These are phyloP conservation scores for Chrysogorgia sp. DNA, from an alignment of 92 coral and sea anemone species.

Conservation along the genomic window DNA sequence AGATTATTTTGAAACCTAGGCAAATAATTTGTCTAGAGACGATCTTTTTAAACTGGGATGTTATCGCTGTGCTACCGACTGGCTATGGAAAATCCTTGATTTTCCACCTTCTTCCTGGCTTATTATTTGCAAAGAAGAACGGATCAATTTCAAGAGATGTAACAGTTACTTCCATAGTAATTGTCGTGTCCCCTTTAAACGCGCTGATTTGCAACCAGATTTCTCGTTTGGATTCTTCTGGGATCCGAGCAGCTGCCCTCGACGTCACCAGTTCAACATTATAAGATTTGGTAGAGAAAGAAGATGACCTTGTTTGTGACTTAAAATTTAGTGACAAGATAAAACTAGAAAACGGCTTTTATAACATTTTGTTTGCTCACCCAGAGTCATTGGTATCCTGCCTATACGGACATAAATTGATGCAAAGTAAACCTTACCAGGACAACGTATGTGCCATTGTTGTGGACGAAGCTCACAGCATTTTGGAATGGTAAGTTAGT, in stretches of 20 bases:
- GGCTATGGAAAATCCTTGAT: too few relatives aligned
- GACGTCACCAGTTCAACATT: background rate
- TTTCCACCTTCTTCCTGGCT: too few relatives aligned
- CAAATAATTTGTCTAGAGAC: slow-evolving; percentile 50
- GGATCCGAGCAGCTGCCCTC: background rate
- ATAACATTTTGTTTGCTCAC: slow-evolving; percentile 27
- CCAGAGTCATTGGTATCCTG: slow-evolving; percentile 32
- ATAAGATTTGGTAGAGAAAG: background rate
- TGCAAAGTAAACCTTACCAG: slow-evolving; percentile 1
- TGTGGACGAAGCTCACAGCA: slow-evolving; percentile 39
- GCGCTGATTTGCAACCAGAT: too few relatives aligned
- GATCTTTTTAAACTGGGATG: slow-evolving; percentile 16
- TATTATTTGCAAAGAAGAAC: background rate
- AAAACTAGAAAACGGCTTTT: slow-evolving; percentile 14
- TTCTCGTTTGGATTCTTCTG: too few relatives aligned
- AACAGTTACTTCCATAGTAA: too few relatives aligned
- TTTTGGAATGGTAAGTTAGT: slow-evolving; percentile 24
- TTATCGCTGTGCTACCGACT: too few relatives aligned
- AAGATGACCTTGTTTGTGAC: background rate
- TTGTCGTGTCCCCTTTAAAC: too few relatives aligned
- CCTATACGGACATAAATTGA: background rate
- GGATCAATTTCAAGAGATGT: too few relatives aligned
- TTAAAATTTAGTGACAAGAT: background rate
- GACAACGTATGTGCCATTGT: too few relatives aligned
- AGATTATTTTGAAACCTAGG: slow-evolving; percentile 39